phyloP scores from a whole-genome alignment of 2,888 invertebrate species.

The Cataglyphis albicans region DNA sequence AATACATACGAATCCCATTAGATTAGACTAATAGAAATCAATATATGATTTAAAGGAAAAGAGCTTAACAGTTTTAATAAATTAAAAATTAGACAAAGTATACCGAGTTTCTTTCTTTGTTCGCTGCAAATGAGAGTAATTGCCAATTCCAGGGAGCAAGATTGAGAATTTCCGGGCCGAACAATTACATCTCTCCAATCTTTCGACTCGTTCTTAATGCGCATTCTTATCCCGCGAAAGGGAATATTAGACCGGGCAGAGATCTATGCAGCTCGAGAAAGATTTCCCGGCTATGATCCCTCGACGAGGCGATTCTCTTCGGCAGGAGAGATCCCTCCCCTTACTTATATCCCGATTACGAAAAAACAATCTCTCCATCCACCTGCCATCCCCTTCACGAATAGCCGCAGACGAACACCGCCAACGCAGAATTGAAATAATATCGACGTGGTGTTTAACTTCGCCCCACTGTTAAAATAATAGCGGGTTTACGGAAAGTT shows the following conservation, averaged over 20 bases:
- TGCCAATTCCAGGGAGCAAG: not conserved
- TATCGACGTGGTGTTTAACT: conserved; percentile 74
- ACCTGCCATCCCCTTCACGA: conserved; percentile 2
- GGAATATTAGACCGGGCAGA: conserved; percentile 48
- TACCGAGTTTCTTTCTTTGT: not conserved
- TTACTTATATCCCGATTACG: conserved; percentile 66
- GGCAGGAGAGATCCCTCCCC: not conserved
- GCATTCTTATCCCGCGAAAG: conserved; percentile 7
- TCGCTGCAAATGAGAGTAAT: not conserved
- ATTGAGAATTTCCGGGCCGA: conserved; percentile 20
- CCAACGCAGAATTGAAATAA: conserved; percentile 64
- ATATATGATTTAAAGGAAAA: not conserved
- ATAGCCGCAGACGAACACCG: not conserved
- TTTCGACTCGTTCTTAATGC: conserved; percentile 32
- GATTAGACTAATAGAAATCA: not conserved
- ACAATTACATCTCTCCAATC: conserved; percentile 55
- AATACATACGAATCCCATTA: not conserved
- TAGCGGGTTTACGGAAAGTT: conserved; percentile 22
- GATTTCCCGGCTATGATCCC: conserved; percentile 27
- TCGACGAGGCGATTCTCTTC: conserved; percentile 17
- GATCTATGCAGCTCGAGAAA: conserved; percentile 48
- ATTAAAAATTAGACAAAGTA: conserved; percentile 17
- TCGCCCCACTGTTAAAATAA: conserved; percentile 50
- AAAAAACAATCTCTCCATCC: conserved; percentile 72
- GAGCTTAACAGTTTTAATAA: conserved; percentile 15